Percentiles rank a stretch among this genome's conserved stretches.
phyloP scores from a whole-genome alignment of 2,113 vertebrate species.

The human (Homo sapiens) region GRCh38 chrX:39247001-39247500 shows the following conservation, averaged over 20 bases:
- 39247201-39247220: not conserved
- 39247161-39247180: not conserved
- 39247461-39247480: not conserved
- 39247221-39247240: not conserved
- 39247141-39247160: not conserved
- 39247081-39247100: not conserved
- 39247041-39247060: constrained; percentile 24
- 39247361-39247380: not conserved
- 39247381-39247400: not conserved
- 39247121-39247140: not conserved
- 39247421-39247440: constrained; percentile 30
- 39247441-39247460: not conserved
- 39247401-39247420: not conserved
- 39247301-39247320: not conserved
- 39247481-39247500: constrained; percentile 24
- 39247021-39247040: not conserved
- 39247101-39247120: constrained; percentile 6
- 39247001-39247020: not conserved
- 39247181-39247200: not conserved
- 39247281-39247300: not conserved
- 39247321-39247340: not conserved
- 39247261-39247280: not conserved
- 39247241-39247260: not conserved
- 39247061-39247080: not conserved
- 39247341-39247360: not conserved